Evolutionary conservation across 1,140 invertebrate species (phyloP), one percentile per base, ranked within the genome.

Genomic region (Oryctes rhinoceros): DNA sequence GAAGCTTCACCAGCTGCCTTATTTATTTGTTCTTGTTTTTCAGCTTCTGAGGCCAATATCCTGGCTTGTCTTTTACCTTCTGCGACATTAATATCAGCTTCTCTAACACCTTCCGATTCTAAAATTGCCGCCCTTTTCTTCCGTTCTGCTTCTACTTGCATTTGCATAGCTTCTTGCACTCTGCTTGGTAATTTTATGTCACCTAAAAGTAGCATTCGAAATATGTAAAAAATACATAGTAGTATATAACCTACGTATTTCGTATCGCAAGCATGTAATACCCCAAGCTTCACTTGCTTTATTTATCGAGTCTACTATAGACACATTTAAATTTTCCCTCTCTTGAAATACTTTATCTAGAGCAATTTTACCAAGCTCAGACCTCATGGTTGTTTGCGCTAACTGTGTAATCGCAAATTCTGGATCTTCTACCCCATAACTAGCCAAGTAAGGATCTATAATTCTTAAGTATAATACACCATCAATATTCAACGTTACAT

Each of bases 101-200:
- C 96, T 79, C 97, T 90, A 2, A 94, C 90, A 87, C 97, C 98
- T 90, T 99, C 98, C 0, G 98, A 99, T 89, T 99, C 98, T 80
- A 99, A 90, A 87, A 99, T 96, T 15, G 96, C 94, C 0, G 99
- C 99, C 85, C 99, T 90, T 88, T 99, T 99, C 86, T 95, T 94
- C 76, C 99, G 89, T 88, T 99, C 98, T 0, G 98, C 98, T 90
- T 99, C 98, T 0, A 99, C 85, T 90, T 99, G 98, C 97, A 99
- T 99, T 89, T 99, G 98, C 98, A 99, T 99, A 5, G 98, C 98
- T 90, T 99, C 98, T 86, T 99, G 97, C 4, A 99, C 96, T 87
- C 97, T 92, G 2, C 90, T 88, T 9, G 99, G 99, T 83, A 99
- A 89, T 87, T 94, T 96, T 84, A 99, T 98, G 87, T 99, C 96